Evolutionary conservation across 2,113 vertebrate genomes (phyloP).

Genomic region (Myocastor coypus): DNA sequence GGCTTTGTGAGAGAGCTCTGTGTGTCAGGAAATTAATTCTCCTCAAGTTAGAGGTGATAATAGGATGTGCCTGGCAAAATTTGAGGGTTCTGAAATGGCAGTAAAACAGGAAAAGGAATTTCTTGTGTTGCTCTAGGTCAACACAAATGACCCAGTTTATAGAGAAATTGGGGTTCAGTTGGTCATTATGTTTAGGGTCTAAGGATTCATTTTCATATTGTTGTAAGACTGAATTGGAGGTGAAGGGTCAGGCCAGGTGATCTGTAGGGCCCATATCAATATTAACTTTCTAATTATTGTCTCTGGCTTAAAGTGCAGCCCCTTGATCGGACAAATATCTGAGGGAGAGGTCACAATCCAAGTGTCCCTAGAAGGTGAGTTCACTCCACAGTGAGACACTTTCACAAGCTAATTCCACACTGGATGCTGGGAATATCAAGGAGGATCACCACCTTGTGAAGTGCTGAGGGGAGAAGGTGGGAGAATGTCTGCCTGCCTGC

Average conservation of each 20-base stretch:
- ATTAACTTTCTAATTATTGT: neutral
- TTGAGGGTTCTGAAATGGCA: neutral
- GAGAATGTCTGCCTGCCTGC: neutral
- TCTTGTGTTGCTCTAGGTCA: conserved; percentile 48
- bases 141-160: neutral
- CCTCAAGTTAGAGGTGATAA: conserved; percentile 58
- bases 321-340: fast-evolving
- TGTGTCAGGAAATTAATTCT: conserved; percentile 60
- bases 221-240: neutral
- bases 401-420: neutral
- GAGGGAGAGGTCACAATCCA: neutral
- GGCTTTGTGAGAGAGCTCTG: neutral
- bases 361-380: too few species aligned
- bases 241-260: neutral
- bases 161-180: neutral
- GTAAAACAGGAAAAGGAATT: neutral
- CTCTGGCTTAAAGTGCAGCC: neutral
- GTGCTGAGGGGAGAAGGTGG: too few species aligned
- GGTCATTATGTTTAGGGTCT: neutral
- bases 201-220: neutral
- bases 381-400: neutral
- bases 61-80: neutral
- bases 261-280: neutral
- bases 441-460: neutral
- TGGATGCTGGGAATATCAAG: neutral